Percentiles rank a stretch among this genome's conserved stretches.
These are phyloP conservation scores for Metopia argyrocephala DNA, from an alignment of 2,888 invertebrate species.

Conservation along the genomic window DNA sequence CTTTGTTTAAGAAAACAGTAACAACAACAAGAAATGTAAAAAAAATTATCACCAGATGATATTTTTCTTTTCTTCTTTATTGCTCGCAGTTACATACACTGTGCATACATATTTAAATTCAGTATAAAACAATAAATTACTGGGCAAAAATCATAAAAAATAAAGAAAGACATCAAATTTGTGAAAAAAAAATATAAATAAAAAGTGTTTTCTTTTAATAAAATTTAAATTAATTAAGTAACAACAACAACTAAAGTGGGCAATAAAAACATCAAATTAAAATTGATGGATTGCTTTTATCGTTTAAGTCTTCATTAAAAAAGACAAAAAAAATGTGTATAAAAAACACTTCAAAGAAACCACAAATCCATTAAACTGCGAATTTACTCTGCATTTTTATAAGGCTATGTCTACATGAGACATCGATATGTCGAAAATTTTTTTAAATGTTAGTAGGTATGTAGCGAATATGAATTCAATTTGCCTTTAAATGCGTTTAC, in stretches of 20 bases:
- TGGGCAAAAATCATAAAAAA: not conserved
- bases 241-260: slow-evolving; percentile 19
- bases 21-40: not conserved
- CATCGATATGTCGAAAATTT: too few relatives aligned
- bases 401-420: too few relatives aligned
- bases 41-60: not conserved
- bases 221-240: slow-evolving; percentile 64
- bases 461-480: too few relatives aligned
- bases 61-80: not conserved
- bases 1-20: not conserved
- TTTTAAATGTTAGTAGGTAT: too few relatives aligned
- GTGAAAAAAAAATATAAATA: not conserved
- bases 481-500: too few relatives aligned
- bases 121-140: not conserved
- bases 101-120: not conserved
- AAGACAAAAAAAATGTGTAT: not conserved
- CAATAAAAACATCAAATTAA: slow-evolving; percentile 26
- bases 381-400: too few relatives aligned
- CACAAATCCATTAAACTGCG: not conserved
- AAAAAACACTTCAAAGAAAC: slow-evolving; percentile 14
- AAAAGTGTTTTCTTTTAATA: slow-evolving; percentile 3
- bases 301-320: slow-evolving; percentile 61
- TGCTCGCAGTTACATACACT: not conserved
- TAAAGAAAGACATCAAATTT: slow-evolving; percentile 23
- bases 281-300: slow-evolving; percentile 61